phyloP scores from a whole-genome alignment of 2,113 vertebrate species.

The Pterocles gutturalis region DNA sequence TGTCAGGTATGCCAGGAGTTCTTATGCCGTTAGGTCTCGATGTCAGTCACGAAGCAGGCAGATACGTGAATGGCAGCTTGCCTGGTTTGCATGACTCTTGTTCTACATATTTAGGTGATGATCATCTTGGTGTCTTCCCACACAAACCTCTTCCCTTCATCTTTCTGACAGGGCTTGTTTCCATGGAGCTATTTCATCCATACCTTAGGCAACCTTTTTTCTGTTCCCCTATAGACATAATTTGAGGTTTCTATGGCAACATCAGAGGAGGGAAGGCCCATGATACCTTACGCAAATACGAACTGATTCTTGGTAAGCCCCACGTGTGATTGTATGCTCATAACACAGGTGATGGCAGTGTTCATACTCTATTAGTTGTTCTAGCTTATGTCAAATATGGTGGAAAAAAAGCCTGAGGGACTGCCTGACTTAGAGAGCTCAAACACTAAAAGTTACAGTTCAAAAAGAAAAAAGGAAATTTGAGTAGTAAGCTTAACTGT shows the following conservation, averaged over 20 bases:
- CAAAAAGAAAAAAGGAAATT: not conserved
- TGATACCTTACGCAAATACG: not conserved
- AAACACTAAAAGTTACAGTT: not conserved
- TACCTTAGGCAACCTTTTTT: conserved; percentile 52
- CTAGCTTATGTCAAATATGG: not conserved
- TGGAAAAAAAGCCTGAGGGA: not conserved
- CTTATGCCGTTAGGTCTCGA: accelerated
- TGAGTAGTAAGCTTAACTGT: not conserved
- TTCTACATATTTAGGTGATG: not conserved
- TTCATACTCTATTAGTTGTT: not conserved
- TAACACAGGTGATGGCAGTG: not conserved
- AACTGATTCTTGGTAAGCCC: not conserved
- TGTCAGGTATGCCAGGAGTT: not conserved
- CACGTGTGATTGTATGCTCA: not conserved
- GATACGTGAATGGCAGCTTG: not conserved
- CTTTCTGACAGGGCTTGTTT: conserved; percentile 44
- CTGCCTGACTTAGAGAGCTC: not conserved
- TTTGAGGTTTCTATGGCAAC: conserved; percentile 78
- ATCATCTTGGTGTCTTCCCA: conserved; percentile 16
- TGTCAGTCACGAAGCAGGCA: not conserved
- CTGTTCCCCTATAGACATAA: conserved; percentile 66
- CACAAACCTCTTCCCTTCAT: not conserved
- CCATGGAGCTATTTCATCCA: conserved; percentile 68
- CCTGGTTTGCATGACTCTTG: not conserved
- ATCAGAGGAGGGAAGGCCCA: not conserved